A percentile compares a stretch with the other conserved stretches of the same genome.
phyloP scores from a whole-genome alignment of 1,140 invertebrate species.

The Drosophila ohnishii region DNA sequence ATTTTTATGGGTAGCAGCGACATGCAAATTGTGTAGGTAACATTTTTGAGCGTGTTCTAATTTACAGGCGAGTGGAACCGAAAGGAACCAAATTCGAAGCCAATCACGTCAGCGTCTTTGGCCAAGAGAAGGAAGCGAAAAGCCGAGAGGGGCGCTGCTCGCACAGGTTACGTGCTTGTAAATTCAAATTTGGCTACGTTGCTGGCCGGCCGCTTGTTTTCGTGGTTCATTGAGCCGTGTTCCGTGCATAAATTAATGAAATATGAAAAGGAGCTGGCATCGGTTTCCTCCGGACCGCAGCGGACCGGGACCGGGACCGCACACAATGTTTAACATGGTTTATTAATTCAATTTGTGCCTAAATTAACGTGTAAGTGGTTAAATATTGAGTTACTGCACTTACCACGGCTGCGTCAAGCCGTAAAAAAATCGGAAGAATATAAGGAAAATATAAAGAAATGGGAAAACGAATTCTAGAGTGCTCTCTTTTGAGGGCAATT shows the following conservation, averaged over 20 bases:
- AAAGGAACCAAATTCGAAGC: slow-evolving; percentile 69
- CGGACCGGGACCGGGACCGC: slow-evolving; percentile 82
- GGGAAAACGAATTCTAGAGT: background rate
- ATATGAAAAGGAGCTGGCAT: slow-evolving; percentile 71
- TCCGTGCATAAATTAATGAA: slow-evolving; percentile 82
- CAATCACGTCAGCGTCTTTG: slow-evolving; percentile 60
- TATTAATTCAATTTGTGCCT: slow-evolving; percentile 83
- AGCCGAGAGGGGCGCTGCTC: slow-evolving; percentile 9
- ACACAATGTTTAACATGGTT: slow-evolving; percentile 82
- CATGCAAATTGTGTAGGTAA: slow-evolving; percentile 58
- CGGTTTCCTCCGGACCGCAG: slow-evolving; percentile 66
- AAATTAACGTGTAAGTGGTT: slow-evolving; percentile 83
- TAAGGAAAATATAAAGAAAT: slow-evolving; percentile 9
- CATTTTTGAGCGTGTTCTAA: slow-evolving; percentile 71
- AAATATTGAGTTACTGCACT: slow-evolving; percentile 78
- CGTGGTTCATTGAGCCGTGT: slow-evolving; percentile 74
- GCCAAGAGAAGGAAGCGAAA: slow-evolving; percentile 10
- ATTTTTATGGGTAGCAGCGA: slow-evolving; percentile 56
- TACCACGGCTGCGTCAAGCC: slow-evolving; percentile 26
- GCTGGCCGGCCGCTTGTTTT: slow-evolving; percentile 53
- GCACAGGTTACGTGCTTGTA: slow-evolving; percentile 76
- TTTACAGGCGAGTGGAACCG: slow-evolving; percentile 70
- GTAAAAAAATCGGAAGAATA: slow-evolving; percentile 14
- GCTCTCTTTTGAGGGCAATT: background rate
- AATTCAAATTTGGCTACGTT: slow-evolving; percentile 71